Evolutionary conservation across 1,140 invertebrate species (phyloP).

Genomic region (Bombus balteatus): DNA sequence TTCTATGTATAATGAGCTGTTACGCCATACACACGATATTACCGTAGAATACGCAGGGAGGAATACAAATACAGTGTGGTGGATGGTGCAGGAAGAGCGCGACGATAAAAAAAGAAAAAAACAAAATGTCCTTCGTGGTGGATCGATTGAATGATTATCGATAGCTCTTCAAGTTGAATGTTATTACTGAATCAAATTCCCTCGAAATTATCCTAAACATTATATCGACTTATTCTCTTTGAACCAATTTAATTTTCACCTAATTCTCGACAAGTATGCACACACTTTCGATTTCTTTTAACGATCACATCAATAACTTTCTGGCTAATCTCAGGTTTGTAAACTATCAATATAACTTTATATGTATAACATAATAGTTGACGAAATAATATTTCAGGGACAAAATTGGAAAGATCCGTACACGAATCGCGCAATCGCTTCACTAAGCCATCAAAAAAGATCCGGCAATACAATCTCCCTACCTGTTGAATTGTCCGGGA

Average conservation of each 20-base stretch:
- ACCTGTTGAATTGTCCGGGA: constrained; percentile 28
- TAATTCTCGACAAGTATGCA: too few relatives aligned
- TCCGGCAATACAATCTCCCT: neutral
- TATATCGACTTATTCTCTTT: neutral
- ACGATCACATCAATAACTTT: neutral
- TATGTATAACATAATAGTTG: too few relatives aligned
- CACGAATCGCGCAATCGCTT: neutral
- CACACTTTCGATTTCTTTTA: neutral
- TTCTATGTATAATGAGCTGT: constrained; percentile 50
- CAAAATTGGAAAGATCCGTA: neutral
- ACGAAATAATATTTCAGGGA: neutral
- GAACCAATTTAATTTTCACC: neutral
- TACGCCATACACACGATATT: constrained; percentile 43
- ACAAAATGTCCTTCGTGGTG: constrained; percentile 6
- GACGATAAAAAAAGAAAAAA: neutral
- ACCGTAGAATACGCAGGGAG: constrained; percentile 3
- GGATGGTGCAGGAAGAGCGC: constrained; percentile 26
- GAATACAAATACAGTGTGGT: constrained; percentile 12
- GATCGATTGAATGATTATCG: neutral
- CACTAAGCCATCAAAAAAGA: too few relatives aligned
- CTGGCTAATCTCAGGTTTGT: neutral
- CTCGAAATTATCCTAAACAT: neutral
- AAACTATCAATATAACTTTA: neutral
- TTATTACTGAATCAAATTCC: neutral
- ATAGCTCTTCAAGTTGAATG: neutral